Percentiles rank a stretch among this genome's conserved stretches.
These are phyloP conservation scores for Parnassius smintheus DNA, from an alignment of 2,888 invertebrate species.

Conservation along the genomic window DNA sequence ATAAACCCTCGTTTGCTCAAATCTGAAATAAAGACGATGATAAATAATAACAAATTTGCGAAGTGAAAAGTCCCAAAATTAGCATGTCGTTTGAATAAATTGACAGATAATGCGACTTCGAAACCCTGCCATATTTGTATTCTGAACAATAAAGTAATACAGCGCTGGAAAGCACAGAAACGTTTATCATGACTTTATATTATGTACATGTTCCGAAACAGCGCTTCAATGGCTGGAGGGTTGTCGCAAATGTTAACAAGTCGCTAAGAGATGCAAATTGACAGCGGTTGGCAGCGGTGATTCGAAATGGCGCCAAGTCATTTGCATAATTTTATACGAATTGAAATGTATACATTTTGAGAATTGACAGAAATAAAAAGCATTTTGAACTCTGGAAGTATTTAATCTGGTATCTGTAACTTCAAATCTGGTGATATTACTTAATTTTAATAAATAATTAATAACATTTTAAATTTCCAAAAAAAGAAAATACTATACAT, in stretches of 20 bases:
- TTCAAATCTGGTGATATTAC: constrained; percentile 18
- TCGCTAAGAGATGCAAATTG: constrained; percentile 75
- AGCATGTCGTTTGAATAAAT: constrained; percentile 76
- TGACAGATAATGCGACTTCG: constrained; percentile 62
- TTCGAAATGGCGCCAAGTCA: constrained; percentile 70
- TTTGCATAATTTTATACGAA: constrained; percentile 71
- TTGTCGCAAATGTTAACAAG: constrained; percentile 57
- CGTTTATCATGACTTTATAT: constrained; percentile 9
- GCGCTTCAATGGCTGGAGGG: constrained; percentile 50
- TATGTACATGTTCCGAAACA: constrained; percentile 23
- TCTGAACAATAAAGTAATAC: constrained; percentile 6
- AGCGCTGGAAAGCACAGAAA: constrained; percentile 24
- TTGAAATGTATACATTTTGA: constrained; percentile 51
- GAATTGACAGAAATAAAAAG: constrained; percentile 62
- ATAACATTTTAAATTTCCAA: constrained; percentile 10
- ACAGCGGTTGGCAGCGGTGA: constrained; percentile 69
- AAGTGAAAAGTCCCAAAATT: constrained; percentile 67
- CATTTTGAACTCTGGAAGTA: constrained; percentile 24
- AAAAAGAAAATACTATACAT: constrained; percentile 11
- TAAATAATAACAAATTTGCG: constrained; percentile 71
- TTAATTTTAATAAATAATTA: constrained; percentile 20
- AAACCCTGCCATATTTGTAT: constrained; percentile 52
- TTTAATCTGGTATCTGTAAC: too few species aligned
- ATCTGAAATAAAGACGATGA: constrained; percentile 63
- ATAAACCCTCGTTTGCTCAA: constrained; percentile 68